Conservation (phyloP, 2,888 invertebrate genomes). For the Ptycholaimellus sp. region DNA sequence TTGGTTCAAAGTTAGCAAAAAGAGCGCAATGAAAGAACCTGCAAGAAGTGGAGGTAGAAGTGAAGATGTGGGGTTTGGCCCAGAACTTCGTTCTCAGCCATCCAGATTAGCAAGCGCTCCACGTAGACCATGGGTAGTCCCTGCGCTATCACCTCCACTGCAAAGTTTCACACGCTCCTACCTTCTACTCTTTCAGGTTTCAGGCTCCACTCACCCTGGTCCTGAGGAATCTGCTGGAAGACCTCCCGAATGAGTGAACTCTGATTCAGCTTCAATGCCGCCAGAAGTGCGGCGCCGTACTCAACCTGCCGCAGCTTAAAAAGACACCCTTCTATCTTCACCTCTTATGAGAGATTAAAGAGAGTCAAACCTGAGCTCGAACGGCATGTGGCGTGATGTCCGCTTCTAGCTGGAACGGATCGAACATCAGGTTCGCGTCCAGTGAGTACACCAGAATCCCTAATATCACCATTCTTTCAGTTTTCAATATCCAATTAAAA, state of each 20-base stretch:
- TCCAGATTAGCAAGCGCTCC: constrained; percentile 44
- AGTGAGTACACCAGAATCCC: constrained; percentile 68
- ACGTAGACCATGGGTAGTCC: constrained; percentile 49
- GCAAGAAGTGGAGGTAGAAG: constrained; percentile 43
- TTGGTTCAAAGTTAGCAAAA: background rate
- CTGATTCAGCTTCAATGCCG: too few relatives aligned
- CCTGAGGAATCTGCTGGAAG: too few relatives aligned
- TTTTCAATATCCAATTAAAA: too few relatives aligned
- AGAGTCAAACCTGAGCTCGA: background rate
- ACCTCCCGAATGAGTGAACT: constrained; percentile 4
- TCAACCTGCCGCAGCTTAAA: background rate
- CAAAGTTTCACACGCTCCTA: too few relatives aligned
- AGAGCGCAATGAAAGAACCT: background rate
- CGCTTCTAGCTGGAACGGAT: constrained; percentile 66
- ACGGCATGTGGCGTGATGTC: constrained; percentile 50
- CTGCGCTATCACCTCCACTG: constrained; percentile 50
- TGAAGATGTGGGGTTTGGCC: constrained; percentile 59
- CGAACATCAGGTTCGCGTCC: constrained; percentile 53
- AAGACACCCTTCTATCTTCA: constrained; percentile 7
- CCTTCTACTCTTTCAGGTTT: too few relatives aligned
- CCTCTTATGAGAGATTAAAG: constrained; percentile 5
- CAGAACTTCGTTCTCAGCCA: constrained; percentile 39
- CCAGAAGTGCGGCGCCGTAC: background rate
- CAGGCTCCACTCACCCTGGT: too few relatives aligned
- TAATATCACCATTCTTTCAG: too few relatives aligned